Conservation (phyloP, 2,797 vertebrate species). For the Rhabdomys pumilio region DNA sequence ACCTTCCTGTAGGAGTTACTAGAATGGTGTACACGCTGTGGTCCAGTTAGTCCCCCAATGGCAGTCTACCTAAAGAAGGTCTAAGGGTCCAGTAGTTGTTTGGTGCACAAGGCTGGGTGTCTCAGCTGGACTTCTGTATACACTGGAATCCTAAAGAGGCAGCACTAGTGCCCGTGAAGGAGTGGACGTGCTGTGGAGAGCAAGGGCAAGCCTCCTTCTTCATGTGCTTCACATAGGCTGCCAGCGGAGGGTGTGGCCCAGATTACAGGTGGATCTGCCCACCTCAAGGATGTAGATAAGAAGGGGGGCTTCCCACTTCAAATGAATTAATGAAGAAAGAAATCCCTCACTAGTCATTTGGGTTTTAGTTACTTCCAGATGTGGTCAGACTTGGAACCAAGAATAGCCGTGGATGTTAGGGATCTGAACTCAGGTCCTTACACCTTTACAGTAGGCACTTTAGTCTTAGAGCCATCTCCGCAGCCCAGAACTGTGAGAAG, state of each 20-base stretch:
- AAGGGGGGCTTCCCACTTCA: not conserved
- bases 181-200: not conserved
- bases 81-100: not conserved
- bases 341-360: not conserved
- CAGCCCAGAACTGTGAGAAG: not conserved
- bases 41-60: not conserved
- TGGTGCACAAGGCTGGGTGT: not conserved
- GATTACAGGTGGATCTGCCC: not conserved
- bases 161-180: not conserved
- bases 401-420: not conserved
- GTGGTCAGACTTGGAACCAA: not conserved
- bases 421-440: not conserved
- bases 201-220: too few species aligned
- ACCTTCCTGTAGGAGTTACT: not conserved
- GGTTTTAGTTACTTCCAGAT: not conserved
- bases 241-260: not conserved
- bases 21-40: not conserved
- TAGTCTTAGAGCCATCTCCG: not conserved
- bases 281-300: not conserved
- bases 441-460: not conserved
- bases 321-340: not conserved
- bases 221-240: not conserved
- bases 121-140: not conserved
- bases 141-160: not conserved
- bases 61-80: not conserved